Conservation (phyloP, 2,888 invertebrate species). For the Malthinus flaveolus region DNA sequence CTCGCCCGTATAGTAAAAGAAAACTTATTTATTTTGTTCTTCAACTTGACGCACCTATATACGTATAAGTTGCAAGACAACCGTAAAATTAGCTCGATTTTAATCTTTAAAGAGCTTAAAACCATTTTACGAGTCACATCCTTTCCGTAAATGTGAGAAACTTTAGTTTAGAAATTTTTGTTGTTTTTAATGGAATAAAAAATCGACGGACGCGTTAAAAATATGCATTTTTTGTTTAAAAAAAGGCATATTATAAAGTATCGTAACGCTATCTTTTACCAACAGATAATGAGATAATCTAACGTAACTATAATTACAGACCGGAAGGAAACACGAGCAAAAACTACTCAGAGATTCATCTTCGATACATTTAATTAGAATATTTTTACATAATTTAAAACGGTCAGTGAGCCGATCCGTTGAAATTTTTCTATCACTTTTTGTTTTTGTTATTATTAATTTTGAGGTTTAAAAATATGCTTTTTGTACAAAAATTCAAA, state of each 20-base stretch:
- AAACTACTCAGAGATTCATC: conserved; percentile 55
- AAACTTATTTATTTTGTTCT: no score
- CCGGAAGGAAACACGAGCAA: conserved; percentile 57
- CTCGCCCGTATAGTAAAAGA: no score
- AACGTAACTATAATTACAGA: conserved; percentile 54
- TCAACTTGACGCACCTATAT: no score
- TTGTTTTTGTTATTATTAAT: not conserved
- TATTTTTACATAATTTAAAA: conserved; percentile 54
- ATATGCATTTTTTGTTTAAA: not conserved
- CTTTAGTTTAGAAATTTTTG: not conserved
- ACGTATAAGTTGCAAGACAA: not conserved
- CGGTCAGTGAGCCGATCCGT: conserved; percentile 44
- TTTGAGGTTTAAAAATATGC: no score
- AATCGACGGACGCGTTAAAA: not conserved
- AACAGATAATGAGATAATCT: conserved; percentile 53
- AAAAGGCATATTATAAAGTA: not conserved
- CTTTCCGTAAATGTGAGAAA: no score
- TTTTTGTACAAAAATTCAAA: no score
- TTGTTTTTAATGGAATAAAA: not conserved
- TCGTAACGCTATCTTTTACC: conserved; percentile 47
- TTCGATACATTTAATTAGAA: conserved; percentile 56
- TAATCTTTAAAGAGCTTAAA: not conserved
- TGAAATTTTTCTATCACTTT: conserved; percentile 27
- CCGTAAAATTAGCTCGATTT: not conserved
- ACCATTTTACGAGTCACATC: no score